A percentile compares a stretch with the other conserved stretches of the same genome.
Conservation (phyloP, 2,797 vertebrate genomes). For the Cossypha polioptera region DNA sequence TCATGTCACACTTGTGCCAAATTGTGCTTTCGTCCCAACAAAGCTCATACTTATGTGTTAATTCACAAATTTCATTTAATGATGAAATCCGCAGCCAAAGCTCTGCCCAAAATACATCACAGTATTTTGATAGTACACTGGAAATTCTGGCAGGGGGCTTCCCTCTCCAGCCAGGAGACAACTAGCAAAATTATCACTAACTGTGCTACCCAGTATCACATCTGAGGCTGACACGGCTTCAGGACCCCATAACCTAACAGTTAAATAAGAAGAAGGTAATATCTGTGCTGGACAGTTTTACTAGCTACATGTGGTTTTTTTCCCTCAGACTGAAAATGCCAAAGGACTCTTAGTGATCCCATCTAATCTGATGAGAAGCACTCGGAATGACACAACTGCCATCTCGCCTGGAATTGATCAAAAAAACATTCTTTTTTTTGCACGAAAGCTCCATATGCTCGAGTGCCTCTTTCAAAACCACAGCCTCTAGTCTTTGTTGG, state of each 20-base stretch:
- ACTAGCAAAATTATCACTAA: background rate
- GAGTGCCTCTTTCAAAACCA: slow-evolving; percentile 56
- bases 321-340: slow-evolving; percentile 29
- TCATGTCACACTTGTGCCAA: background rate
- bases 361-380: slow-evolving; percentile 41
- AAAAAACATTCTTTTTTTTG: slow-evolving; percentile 44
- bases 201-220: background rate
- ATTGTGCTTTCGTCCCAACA: background rate
- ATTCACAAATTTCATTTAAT: slow-evolving; percentile 18
- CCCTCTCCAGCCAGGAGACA: background rate
- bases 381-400: slow-evolving; percentile 56
- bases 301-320: background rate
- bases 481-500: slow-evolving; percentile 58
- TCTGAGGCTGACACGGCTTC: background rate
- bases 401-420: slow-evolving; percentile 62
- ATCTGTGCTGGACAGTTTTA: slow-evolving; percentile 1
- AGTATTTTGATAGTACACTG: background rate
- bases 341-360: slow-evolving; percentile 37
- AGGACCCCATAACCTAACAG: background rate
- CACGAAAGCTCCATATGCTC: slow-evolving; percentile 64
- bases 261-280: background rate
- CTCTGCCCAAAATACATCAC: background rate
- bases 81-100: background rate
- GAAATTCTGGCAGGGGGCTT: background rate
- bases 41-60: background rate